phyloP scores from a whole-genome alignment of 2,888 invertebrate species.

The Leucophenga maculata region DNA sequence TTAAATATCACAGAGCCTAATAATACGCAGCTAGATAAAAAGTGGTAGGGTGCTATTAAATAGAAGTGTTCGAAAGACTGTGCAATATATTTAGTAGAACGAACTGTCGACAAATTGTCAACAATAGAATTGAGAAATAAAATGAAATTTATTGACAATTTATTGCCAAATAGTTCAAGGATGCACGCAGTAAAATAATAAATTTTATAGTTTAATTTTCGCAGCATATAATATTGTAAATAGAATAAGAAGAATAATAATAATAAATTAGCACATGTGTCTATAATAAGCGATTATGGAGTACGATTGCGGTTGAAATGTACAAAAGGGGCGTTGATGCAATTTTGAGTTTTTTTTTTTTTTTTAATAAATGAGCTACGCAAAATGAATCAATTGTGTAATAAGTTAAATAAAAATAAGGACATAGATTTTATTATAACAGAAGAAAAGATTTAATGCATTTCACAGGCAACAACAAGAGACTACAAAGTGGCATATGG shows the following conservation, averaged over 20 bases:
- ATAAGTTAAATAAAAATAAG: too few relatives aligned
- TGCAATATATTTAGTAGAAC: neutral
- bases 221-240: neutral
- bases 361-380: too few relatives aligned
- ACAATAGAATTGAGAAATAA: constrained; percentile 8
- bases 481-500: too few relatives aligned
- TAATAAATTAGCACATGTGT: neutral
- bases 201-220: constrained; percentile 59
- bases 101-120: constrained; percentile 19
- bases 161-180: constrained; percentile 55
- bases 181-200: constrained; percentile 58
- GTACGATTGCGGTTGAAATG: neutral
- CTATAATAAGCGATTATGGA: neutral
- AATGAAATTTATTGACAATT: constrained; percentile 32
- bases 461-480: too few relatives aligned
- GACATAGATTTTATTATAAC: too few relatives aligned
- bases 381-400: too few relatives aligned
- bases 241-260: too few relatives aligned
- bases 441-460: too few relatives aligned
- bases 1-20: constrained; percentile 20
- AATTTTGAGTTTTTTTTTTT: too few relatives aligned
- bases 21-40: constrained; percentile 8
- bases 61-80: too few relatives aligned
- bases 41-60: neutral
- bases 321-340: too few relatives aligned